Conservation (phyloP, 2,113 vertebrate genomes). For the Oncorhynchus tshawytscha region DNA sequence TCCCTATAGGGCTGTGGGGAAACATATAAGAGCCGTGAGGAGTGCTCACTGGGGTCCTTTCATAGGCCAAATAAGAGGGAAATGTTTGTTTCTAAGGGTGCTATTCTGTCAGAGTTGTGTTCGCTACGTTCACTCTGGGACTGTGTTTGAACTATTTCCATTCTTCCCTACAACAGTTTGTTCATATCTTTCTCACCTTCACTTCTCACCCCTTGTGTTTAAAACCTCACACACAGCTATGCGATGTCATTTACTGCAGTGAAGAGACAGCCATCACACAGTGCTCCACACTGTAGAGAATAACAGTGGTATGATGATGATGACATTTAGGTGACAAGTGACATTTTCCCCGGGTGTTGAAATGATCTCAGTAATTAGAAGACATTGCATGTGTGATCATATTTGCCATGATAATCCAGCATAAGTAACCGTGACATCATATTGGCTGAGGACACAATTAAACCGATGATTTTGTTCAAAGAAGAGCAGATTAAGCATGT, state of each 20-base stretch:
- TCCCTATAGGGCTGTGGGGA: too few species aligned
- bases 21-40: too few species aligned
- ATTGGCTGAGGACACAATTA: neutral
- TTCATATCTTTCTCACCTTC: neutral
- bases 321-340: slow-evolving; percentile 48
- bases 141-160: too few species aligned
- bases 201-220: neutral
- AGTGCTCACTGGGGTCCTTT: too few species aligned
- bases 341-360: slow-evolving; percentile 25
- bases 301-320: slow-evolving; percentile 5
- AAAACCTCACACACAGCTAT: neutral
- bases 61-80: too few species aligned
- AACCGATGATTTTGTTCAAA: neutral
- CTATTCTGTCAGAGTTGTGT: too few species aligned
- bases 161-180: too few species aligned
- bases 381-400: neutral
- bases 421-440: neutral
- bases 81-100: too few species aligned
- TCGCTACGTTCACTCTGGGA: too few species aligned
- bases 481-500: slow-evolving; percentile 8
- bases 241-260: neutral
- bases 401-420: neutral
- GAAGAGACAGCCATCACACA: neutral
- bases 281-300: neutral
- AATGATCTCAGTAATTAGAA: slow-evolving; percentile 2